Evolutionary conservation across 2,113 vertebrate species (phyloP), one percentile per base, ranked within the genome.

Genomic region (Oncorhynchus masou): DNA sequence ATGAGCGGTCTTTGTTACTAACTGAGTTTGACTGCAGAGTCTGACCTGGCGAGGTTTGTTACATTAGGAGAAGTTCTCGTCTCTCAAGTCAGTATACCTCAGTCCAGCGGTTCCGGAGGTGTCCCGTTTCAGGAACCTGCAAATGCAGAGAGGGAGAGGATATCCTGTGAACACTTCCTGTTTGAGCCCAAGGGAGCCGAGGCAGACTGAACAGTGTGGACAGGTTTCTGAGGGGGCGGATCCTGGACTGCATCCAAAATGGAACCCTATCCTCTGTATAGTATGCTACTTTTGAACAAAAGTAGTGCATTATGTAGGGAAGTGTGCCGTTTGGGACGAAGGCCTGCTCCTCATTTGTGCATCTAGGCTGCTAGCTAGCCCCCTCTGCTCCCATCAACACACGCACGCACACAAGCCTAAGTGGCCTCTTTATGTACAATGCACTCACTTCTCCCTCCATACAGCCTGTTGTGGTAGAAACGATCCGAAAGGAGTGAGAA

Each of bases 81-180:
- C 72, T 70, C 66, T 62, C 39, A 19, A 19, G 31, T 70, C 25
- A 68, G 45, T 31, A 54, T 54, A 72, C 79, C 88, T 83, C 77
- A 11, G 39, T 11, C 39, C 39, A 45, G 39, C 39, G 39, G 39
- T 45, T 45, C 39, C 39, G 39, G 9, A 45, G 39, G 39, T 45
- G 39, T 45, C 39, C 87, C 83, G 86, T 92, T 92, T 91, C 91
- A 89, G 85, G 13, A 77, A 83, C 78, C 39, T 75, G 73, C 80
- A 84, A 87, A 70, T 25, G 49, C 84, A 89, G 88, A 89, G 85
- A 57, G 54, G 54, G 54, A 57, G 20, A 91, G 92, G 91, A 93
- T 91, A 93, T 93, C 92, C 92, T 91, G 91, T 88, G 87, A 91
- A 90, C 87, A 90, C 92, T 93, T 93, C 92, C 92, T 91, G 92